Evolutionary conservation across 1,140 invertebrate species (phyloP).

Genomic region (Lepidurus apus): DNA sequence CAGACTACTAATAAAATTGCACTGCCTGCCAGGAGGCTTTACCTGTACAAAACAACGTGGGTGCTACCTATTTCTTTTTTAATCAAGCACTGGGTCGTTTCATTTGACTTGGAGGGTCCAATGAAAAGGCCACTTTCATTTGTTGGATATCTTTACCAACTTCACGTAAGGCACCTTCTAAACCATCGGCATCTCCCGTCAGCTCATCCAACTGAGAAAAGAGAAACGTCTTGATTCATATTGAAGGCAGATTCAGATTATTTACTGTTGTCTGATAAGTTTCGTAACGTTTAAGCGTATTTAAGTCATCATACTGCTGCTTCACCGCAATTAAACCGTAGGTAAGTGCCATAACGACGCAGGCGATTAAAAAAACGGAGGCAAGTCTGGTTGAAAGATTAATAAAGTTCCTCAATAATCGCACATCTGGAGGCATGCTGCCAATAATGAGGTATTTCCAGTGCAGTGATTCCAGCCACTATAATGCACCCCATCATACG

Average conservation of each 20-base stretch:
- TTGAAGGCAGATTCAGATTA: background rate
- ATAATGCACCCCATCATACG: background rate
- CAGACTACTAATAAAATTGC: conserved; percentile 6
- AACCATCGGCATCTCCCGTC: background rate
- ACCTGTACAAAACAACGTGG: background rate
- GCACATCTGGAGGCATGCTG: background rate
- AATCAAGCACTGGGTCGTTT: background rate
- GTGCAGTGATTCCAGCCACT: background rate
- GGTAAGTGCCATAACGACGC: background rate
- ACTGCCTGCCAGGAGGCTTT: background rate
- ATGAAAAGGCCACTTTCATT: conserved; percentile 7
- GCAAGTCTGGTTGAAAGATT: conserved; percentile 1
- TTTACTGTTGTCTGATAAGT: background rate
- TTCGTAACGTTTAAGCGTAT: conserved; percentile 3
- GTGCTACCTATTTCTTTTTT: background rate
- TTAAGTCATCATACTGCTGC: background rate
- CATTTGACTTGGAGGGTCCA: conserved; percentile 21
- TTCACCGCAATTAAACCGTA: background rate
- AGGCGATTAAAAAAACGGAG: background rate
- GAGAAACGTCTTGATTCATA: background rate
- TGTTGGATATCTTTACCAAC: background rate
- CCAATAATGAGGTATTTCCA: background rate
- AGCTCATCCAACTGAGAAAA: background rate
- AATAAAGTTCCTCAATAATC: background rate
- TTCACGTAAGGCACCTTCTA: background rate